phyloP scores from a whole-genome alignment of 2,888 invertebrate species.

The Scaptomyza parva region DNA sequence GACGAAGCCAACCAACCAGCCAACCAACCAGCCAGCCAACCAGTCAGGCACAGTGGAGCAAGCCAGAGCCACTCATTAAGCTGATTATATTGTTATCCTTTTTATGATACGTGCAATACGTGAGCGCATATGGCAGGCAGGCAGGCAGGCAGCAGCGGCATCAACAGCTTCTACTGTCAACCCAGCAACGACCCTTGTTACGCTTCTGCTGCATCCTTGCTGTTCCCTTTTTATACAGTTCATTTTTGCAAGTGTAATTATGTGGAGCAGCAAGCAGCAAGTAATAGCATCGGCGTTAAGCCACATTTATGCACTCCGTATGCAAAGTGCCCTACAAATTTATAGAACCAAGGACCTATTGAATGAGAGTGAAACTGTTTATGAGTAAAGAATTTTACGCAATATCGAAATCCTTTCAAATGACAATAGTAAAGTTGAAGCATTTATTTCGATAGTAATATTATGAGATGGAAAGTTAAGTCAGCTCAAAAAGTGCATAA shows the following conservation, averaged over 20 bases:
- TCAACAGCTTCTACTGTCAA: slow-evolving; percentile 49
- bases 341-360: slow-evolving; percentile 36
- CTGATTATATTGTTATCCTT: slow-evolving; percentile 84
- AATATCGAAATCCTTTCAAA: background rate
- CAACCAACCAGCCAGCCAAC: no score
- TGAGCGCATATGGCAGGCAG: slow-evolving; percentile 72
- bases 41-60: slow-evolving; percentile 32
- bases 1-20: no score
- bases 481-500: slow-evolving; percentile 6
- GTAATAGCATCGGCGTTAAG: slow-evolving; percentile 49
- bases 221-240: slow-evolving; percentile 50
- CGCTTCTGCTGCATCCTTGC: background rate
- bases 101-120: slow-evolving; percentile 82
- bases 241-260: slow-evolving; percentile 74
- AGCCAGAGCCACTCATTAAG: slow-evolving; percentile 82
- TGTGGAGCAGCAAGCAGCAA: slow-evolving; percentile 63
- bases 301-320: slow-evolving; percentile 57
- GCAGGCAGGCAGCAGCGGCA: slow-evolving; percentile 1
- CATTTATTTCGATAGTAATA: no score
- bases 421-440: no score
- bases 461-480: no score
- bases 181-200: background rate
- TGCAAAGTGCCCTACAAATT: slow-evolving; percentile 47
- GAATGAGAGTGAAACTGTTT: slow-evolving; percentile 3
- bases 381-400: no score